These are phyloP conservation scores for Monodelphis domestica DNA, from an alignment of 2,797 vertebrate genomes.

Conservation along the genomic window DNA sequence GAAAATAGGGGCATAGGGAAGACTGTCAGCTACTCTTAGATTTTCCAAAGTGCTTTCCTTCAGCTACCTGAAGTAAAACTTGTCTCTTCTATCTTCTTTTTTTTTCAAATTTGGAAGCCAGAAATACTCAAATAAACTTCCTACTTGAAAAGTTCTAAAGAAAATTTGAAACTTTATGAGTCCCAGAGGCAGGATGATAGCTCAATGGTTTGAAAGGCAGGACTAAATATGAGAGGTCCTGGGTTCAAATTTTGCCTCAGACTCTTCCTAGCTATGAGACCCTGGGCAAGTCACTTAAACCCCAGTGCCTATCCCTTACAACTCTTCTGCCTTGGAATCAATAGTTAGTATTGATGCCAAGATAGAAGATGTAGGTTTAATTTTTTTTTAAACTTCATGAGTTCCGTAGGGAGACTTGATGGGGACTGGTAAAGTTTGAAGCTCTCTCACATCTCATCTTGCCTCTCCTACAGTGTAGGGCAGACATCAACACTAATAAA, in stretches of 20 bases:
- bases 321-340: no score
- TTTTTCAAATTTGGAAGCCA: not conserved
- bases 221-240: no score
- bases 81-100: not conserved
- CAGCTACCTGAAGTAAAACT: not conserved
- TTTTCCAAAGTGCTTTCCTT: not conserved
- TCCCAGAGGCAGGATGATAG: not conserved
- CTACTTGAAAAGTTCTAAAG: not conserved
- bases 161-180: not conserved
- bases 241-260: no score
- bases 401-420: not conserved
- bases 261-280: no score
- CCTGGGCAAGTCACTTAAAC: no score
- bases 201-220: no score
- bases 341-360: no score
- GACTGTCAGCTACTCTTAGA: no score
- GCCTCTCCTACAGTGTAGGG: not conserved
- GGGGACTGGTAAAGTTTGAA: not conserved
- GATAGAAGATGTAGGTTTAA: no score
- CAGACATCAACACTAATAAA: not conserved
- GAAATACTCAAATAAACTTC: not conserved
- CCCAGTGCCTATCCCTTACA: no score
- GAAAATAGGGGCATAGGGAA: not conserved
- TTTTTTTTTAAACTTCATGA: not conserved
- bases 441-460: no score